Conservation (phyloP, 1,140 invertebrate species). For the Matsumurasca onukii region DNA sequence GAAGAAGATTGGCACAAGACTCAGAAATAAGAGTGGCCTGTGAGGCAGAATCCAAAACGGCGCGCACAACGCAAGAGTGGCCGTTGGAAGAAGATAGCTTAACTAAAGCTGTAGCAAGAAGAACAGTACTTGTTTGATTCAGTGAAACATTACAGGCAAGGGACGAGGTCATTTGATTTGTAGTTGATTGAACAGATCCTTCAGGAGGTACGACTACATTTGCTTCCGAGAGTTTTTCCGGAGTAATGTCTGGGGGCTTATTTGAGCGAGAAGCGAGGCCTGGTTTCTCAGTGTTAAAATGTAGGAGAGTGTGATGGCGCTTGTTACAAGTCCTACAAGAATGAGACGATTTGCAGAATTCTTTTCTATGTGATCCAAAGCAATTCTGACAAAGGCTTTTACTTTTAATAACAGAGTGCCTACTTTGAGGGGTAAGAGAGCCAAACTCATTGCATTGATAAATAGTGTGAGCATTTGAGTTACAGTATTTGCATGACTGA, state of each 20-base stretch:
- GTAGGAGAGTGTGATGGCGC: background rate
- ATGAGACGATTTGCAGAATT: background rate
- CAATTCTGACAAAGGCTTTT: no score
- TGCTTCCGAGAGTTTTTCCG: no score
- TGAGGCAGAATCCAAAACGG: background rate
- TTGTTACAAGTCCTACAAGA: background rate
- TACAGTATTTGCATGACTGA: no score
- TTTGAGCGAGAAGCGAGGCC: no score
- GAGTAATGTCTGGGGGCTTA: background rate
- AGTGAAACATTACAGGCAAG: background rate
- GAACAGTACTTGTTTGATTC: background rate
- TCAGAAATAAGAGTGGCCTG: no score
- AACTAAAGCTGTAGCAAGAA: background rate
- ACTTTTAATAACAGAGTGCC: no score
- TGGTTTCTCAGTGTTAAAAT: background rate
- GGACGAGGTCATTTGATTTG: background rate
- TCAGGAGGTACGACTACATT: no score
- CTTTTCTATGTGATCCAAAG: no score
- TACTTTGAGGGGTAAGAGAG: no score
- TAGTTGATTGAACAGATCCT: background rate
- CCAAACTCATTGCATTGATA: no score
- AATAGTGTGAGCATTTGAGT: no score
- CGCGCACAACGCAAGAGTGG: background rate
- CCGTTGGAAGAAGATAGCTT: background rate
- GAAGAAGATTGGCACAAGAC: no score